Evolutionary conservation across 30 jellyfish, hydroid and myxozoan genomes (phyloP).

Genomic region (Pelagia noctiluca): DNA sequence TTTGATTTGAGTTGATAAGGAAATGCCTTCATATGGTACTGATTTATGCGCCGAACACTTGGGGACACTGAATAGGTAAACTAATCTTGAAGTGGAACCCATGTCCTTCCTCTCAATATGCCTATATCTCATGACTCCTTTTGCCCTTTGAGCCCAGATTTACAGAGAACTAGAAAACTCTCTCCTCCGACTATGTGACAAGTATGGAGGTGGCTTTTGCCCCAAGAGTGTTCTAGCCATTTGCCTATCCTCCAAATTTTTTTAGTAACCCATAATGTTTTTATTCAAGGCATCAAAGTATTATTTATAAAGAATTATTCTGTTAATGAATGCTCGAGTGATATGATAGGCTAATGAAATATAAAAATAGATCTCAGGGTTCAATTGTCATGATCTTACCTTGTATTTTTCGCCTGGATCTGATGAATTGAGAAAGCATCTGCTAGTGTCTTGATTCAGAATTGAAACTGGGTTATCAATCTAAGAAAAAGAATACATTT

Average conservation of each 20-base stretch:
- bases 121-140: too few species aligned
- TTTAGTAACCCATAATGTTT: too few species aligned
- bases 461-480: conserved; percentile 97
- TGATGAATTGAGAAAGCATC: conserved; percentile 95
- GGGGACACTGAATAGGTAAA: background rate
- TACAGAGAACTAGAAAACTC: too few species aligned
- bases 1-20: too few species aligned
- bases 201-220: too few species aligned
- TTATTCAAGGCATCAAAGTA: too few species aligned
- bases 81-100: background rate
- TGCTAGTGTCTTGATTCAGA: conserved; percentile 95
- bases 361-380: background rate
- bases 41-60: background rate
- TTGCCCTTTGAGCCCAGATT: too few species aligned
- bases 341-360: background rate
- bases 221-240: too few species aligned
- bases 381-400: too few species aligned
- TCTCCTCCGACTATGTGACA: too few species aligned
- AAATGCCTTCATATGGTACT: too few species aligned
- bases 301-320: background rate
- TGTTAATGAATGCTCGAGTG: background rate
- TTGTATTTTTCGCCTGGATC: conserved; percentile 91
- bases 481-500: conserved; percentile 66
- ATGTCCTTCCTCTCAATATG: background rate
- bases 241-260: too few species aligned